These are phyloP conservation scores for Orthosia incerta DNA, from an alignment of 2,888 invertebrate species.

Conservation along the genomic window DNA sequence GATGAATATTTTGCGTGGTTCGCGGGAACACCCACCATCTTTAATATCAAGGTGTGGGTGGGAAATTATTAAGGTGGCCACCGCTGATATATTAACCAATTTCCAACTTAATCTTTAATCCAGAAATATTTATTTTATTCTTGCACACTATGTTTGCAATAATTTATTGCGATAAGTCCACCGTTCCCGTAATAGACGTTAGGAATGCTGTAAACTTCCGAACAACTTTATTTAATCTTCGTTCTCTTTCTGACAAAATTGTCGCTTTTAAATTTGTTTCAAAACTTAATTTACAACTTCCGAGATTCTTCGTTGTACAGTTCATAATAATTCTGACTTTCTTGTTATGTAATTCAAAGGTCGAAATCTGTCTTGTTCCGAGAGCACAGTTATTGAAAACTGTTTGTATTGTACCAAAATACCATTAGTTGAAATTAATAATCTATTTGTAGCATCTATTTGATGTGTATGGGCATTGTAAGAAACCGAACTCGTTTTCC, in stretches of 20 bases:
- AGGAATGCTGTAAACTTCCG: slow-evolving; percentile 64
- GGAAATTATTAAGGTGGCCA: slow-evolving; percentile 57
- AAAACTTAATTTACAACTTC: slow-evolving; percentile 61
- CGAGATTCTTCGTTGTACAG: slow-evolving; percentile 56
- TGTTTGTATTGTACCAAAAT: slow-evolving; percentile 14
- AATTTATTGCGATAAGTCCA: slow-evolving; percentile 60
- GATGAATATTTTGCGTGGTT: slow-evolving; percentile 66
- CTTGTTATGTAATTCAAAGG: slow-evolving; percentile 52
- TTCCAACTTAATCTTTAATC: slow-evolving; percentile 46
- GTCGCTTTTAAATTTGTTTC: slow-evolving; percentile 67
- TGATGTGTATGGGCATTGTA: slow-evolving; percentile 26
- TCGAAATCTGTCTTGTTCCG: slow-evolving; percentile 37
- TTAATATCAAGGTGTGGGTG: slow-evolving; percentile 62
- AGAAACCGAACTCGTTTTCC: slow-evolving; percentile 47
- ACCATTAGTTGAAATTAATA: slow-evolving; percentile 8
- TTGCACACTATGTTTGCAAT: slow-evolving; percentile 47
- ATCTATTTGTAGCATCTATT: background rate
- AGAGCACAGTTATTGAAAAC: slow-evolving; percentile 2
- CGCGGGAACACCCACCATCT: slow-evolving; percentile 63
- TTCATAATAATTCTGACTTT: slow-evolving; percentile 61
- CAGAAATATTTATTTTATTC: slow-evolving; percentile 54
- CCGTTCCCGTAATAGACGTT: slow-evolving; percentile 60
- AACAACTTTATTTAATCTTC: slow-evolving; percentile 63
- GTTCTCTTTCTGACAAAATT: slow-evolving; percentile 63
- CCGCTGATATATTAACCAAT: slow-evolving; percentile 51